A percentile compares a stretch with the other conserved stretches of the same genome.
phyloP scores from a whole-genome alignment of 2,113 vertebrate genomes.

The Scytalopus superciliaris region DNA sequence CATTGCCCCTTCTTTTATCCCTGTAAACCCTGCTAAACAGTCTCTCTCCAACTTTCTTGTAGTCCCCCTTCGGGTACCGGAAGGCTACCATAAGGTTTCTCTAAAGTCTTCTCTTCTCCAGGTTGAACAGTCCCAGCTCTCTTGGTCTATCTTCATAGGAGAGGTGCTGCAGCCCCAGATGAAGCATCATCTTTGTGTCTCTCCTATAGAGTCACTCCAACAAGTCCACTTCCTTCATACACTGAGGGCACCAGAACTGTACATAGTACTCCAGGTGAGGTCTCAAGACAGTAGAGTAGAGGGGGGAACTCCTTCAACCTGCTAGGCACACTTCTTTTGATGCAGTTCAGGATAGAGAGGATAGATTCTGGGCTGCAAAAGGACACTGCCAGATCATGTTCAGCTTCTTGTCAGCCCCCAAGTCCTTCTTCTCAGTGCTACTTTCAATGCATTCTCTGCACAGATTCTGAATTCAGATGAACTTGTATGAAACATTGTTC shows the following conservation, averaged over 20 bases:
- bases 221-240: background rate
- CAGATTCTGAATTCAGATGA: background rate
- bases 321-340: background rate
- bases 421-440: background rate
- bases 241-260: background rate
- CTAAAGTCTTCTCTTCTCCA: background rate
- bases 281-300: background rate
- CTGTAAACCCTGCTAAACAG: background rate
- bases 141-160: background rate
- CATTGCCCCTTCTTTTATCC: background rate
- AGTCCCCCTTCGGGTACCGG: fast-evolving
- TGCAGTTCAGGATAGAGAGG: background rate
- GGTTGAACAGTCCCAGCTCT: background rate
- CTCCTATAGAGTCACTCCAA: background rate
- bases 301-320: fast-evolving
- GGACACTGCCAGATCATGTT: background rate
- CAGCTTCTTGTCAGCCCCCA: background rate
- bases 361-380: background rate
- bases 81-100: background rate
- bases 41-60: background rate
- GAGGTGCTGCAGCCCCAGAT: too few relatives aligned
- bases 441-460: background rate
- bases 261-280: fast-evolving
- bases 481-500: background rate
- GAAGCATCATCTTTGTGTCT: background rate